Percentiles rank a stretch among this genome's conserved stretches.
Conservation (phyloP, 1,140 invertebrate genomes). For the Berghia stephanieae region DNA sequence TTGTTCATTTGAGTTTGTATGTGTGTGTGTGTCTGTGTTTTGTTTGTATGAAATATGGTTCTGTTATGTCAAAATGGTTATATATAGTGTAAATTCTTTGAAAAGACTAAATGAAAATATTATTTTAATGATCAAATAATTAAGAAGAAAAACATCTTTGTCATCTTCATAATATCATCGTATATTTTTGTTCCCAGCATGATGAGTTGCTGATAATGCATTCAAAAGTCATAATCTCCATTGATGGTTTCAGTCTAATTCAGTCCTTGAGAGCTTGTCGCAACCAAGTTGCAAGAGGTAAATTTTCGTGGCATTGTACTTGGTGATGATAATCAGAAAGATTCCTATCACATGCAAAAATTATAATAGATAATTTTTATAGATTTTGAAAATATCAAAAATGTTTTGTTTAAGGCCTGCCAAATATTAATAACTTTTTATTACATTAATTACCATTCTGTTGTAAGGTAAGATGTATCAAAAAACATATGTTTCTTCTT, state of each 20-base stretch:
- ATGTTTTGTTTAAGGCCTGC: no score
- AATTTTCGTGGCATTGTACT: not conserved
- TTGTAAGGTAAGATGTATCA: no score
- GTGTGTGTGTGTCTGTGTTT: not conserved
- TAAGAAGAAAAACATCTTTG: no score
- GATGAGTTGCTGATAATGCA: slow-evolving; percentile 90
- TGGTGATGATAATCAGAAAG: no score
- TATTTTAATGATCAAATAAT: no score
- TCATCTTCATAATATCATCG: not conserved
- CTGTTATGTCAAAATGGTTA: not conserved
- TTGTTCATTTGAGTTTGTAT: not conserved
- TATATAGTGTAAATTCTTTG: no score
- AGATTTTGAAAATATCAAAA: not conserved
- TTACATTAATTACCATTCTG: no score
- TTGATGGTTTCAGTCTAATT: slow-evolving; percentile 85
- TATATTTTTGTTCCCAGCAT: slow-evolving; percentile 55
- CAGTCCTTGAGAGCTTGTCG: slow-evolving; percentile 81
- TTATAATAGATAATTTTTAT: no score
- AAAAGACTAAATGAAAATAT: no score
- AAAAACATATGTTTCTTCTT: no score
- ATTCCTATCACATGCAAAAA: no score
- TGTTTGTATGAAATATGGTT: not conserved
- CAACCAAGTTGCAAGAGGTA: slow-evolving; percentile 81
- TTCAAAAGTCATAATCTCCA: slow-evolving; percentile 77
- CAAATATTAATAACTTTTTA: no score